Evolutionary conservation across 2,888 invertebrate genomes (phyloP), one percentile per base, ranked within the genome.

Genomic region (Balanococcus diminutus): DNA sequence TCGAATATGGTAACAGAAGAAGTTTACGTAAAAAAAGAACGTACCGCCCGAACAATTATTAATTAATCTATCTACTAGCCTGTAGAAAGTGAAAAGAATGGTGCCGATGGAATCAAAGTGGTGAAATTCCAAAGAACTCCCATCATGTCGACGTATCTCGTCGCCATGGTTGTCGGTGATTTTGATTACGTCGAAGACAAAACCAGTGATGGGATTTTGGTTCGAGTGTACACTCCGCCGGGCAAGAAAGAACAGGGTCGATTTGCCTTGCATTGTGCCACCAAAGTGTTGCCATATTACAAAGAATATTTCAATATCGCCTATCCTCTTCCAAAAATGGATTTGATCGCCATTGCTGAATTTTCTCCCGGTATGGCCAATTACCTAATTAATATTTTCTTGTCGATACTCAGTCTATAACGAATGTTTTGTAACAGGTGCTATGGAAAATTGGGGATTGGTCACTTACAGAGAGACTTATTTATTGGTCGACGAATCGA

Each of bases 361-460:
- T 98, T 98, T 90, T 95, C 96, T 86, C 95, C 96, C 87, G 98
- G 92, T 91, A 81, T n/a, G 36, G 4, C 1, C 36, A 2, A 19
- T n/a, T 11, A 39, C 25, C 36, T 1, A 32, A 6, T 79, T 31
- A 19, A 1, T 2, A 19, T 31, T 19, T 31, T 16, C 25, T 81
- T 46, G 6, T 81, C 42, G 11, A 81, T n/a, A 81, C 11, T 14
- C n/a, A 86, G 56, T 79, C 79, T 36, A 16, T 84, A 51, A 46
- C 61, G 19, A 19, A 14, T 36, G 61, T 25, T 75, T 79, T 16
- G 16, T 85, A 87, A 16, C 83, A 91, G 92, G 97, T 88, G 98
- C 98, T 86, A 98, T 98, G 98, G 98, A 98, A 90, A 99, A 99
- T 90, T 99, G 98, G 98, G 98, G 98, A 16, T 90, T 94, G 81